A percentile compares a stretch with the other conserved stretches of the same genome.
Conservation (phyloP, 1,140 invertebrate genomes). For the Magallana gigas region DNA sequence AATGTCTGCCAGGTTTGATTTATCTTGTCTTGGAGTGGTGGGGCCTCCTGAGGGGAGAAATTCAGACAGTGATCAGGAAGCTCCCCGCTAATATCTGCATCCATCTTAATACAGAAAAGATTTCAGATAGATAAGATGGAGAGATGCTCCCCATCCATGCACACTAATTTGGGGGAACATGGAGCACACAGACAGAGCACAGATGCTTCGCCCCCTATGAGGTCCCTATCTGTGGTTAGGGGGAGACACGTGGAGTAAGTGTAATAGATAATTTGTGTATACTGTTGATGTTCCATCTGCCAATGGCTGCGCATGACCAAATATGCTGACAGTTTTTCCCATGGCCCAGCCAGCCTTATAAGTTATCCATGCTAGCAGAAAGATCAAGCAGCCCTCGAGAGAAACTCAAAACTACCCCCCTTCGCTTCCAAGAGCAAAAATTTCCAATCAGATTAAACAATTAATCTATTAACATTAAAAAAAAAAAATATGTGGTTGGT, state of each 20-base stretch:
- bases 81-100: neutral
- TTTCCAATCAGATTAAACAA: conserved; percentile 1
- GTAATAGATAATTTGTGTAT: conserved; percentile 10
- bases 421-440: neutral
- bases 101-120: neutral
- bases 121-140: neutral
- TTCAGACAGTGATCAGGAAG: neutral
- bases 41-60: neutral
- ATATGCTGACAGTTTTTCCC: conserved; percentile 29
- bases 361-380: neutral
- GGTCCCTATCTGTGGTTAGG: conserved; percentile 13
- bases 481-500: neutral
- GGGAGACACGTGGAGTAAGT: conserved; percentile 17
- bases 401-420: neutral
- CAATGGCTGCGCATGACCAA: conserved; percentile 29
- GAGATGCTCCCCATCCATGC: neutral
- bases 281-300: conserved; percentile 35
- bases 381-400: neutral
- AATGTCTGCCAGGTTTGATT: conserved; percentile 30
- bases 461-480: neutral
- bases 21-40: conserved; percentile 2
- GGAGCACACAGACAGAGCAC: neutral
- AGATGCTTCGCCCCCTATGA: neutral
- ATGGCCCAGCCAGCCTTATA: conserved; percentile 17
- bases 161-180: neutral